Evolutionary conservation across 2,888 invertebrate species (phyloP), one percentile per base, ranked within the genome.

Genomic region (Bombylius major): DNA sequence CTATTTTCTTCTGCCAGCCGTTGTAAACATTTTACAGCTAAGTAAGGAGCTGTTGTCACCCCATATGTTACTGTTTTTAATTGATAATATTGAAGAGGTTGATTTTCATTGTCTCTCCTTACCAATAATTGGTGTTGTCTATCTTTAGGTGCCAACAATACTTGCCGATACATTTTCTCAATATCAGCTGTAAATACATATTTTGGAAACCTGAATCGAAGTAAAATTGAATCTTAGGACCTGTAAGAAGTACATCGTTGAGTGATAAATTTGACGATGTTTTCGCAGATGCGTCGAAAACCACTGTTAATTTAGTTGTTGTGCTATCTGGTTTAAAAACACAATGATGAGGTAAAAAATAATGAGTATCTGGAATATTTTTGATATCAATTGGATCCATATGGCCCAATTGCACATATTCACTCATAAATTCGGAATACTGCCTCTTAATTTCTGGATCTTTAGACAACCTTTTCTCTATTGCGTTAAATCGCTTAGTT

Each of bases 121-220:
- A n/a, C n/a, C n/a, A n/a, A n/a, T n/a, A n/a, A n/a, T n/a, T n/a
- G n/a, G n/a, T n/a, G n/a, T n/a, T n/a, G n/a, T n/a, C n/a, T n/a
- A n/a, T n/a, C n/a, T n/a, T n/a, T n/a, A n/a, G n/a, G n/a, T 32
- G 58, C 33, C 3, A 64, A 48, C 6, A 48, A 3, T 9, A 66
- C 62, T 56, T 65, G 64, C 0, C 60, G 60, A 54, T 62, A 66
- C 60, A 66, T 55, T 51, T 63, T 57, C 4, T 51, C 53, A 8
- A 67, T 59, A 48, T 66, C 65, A 4, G 61, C 63, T 5, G 55
- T 58, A 6, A 65, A 51, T 1, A 64, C 61, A 33, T 33, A 53
- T 7, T 32, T 23, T 13, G 36, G 47, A 23, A 56, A 11, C 0
- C 56, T 34, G 46, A 56, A 56, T 5, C 56, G 33, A 9, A 53